A percentile compares a stretch with the other conserved stretches of the same genome.
phyloP scores from a whole-genome alignment of 2,113 vertebrate species.

The Brachyistius frenatus region DNA sequence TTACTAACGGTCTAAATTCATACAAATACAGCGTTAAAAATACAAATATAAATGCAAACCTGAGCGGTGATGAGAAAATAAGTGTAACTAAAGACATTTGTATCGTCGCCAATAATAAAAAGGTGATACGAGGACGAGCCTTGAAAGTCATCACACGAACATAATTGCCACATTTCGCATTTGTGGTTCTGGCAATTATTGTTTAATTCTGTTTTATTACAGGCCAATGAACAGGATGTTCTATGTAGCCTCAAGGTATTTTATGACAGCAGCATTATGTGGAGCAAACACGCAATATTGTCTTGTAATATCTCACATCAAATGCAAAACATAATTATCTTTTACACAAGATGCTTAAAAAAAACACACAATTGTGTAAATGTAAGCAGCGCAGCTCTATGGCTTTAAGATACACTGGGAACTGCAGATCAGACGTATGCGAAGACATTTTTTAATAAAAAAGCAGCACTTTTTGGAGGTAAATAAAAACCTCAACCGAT shows the following conservation, averaged over 20 bases:
- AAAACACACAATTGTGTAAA: background rate
- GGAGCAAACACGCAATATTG: background rate
- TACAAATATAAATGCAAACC: background rate
- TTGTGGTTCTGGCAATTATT: constrained; percentile 32
- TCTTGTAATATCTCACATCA: background rate
- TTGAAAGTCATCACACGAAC: constrained; percentile 9
- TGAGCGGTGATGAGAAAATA: background rate
- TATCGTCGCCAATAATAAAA: constrained; percentile 6
- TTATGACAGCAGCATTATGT: background rate
- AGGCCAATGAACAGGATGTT: constrained; percentile 7
- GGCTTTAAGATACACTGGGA: constrained; percentile 10
- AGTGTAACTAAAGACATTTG: constrained; percentile 8
- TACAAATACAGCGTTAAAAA: background rate
- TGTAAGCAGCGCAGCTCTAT: background rate
- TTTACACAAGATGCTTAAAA: constrained; percentile 3
- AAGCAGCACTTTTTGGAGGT: constrained; percentile 33
- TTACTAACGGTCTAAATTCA: background rate
- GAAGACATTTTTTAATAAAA: constrained; percentile 62
- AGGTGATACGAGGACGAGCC: background rate
- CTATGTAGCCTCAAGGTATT: constrained; percentile 6
- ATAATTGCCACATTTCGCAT: constrained; percentile 16
- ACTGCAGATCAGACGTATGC: constrained; percentile 4
- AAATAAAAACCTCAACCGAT: constrained; percentile 51
- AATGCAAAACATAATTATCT: constrained; percentile 18
- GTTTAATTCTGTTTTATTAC: constrained; percentile 11